These are phyloP conservation scores for Gari tellinella DNA, from an alignment of 2,888 invertebrate genomes.

Conservation along the genomic window DNA sequence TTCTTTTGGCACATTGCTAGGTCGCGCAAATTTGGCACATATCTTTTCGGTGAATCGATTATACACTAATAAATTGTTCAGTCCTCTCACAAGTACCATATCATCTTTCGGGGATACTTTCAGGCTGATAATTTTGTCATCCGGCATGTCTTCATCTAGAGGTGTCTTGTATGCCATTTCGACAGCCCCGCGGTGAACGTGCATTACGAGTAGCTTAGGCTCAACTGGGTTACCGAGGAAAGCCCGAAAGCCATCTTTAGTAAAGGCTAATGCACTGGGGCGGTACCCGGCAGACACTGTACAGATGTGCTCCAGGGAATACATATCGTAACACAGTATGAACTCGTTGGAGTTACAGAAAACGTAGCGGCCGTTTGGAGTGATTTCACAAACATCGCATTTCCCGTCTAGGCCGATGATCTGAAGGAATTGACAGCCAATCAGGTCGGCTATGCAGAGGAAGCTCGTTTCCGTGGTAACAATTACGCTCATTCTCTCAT, in stretches of 20 bases:
- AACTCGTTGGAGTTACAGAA: constrained; percentile 79
- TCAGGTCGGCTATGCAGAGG: constrained; percentile 80
- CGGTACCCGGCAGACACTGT: constrained; percentile 70
- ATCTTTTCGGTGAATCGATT: constrained; percentile 75
- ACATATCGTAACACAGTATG: constrained; percentile 77
- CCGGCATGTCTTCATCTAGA: constrained; percentile 68
- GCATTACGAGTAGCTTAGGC: constrained; percentile 76
- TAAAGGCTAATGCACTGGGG: constrained; percentile 75
- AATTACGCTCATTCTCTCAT: constrained; percentile 76
- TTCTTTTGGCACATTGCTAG: constrained; percentile 78
- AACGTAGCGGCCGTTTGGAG: constrained; percentile 77
- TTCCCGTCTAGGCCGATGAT: constrained; percentile 78
- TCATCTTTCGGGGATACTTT: constrained; percentile 72
- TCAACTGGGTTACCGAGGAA: constrained; percentile 75
- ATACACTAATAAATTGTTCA: constrained; percentile 76
- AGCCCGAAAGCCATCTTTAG: constrained; percentile 73
- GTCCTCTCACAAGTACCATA: constrained; percentile 69
- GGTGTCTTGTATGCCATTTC: constrained; percentile 80
- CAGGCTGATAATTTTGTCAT: constrained; percentile 64
- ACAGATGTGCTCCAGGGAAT: constrained; percentile 73
- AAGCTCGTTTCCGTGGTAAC: constrained; percentile 80
- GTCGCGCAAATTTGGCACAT: constrained; percentile 72
- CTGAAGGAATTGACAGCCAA: constrained; percentile 75
- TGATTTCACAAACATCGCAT: constrained; percentile 75
- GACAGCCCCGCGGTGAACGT: constrained; percentile 73